phyloP scores from a whole-genome alignment of 2,113 vertebrate species.

The Oncorhynchus nerka region DNA sequence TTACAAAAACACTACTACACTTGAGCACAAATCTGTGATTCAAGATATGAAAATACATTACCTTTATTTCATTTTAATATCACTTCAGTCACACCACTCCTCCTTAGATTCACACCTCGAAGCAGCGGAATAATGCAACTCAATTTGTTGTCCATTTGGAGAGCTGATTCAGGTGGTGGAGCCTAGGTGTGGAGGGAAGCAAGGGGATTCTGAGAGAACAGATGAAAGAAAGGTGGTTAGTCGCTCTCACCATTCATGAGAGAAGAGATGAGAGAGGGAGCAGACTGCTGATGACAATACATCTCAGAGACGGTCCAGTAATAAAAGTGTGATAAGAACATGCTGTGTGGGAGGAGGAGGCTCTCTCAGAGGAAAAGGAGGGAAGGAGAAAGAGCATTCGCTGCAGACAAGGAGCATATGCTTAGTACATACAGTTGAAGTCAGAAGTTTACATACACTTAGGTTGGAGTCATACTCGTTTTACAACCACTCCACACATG shows the following conservation, averaged over 20 bases:
- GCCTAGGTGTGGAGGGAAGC: conserved; percentile 58
- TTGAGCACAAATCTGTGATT: background rate
- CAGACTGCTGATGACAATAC: conserved; percentile 39
- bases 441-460: too few relatives aligned
- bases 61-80: conserved; percentile 50
- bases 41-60: conserved; percentile 41
- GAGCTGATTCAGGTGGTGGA: conserved; percentile 41
- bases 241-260: conserved; percentile 40
- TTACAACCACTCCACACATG: too few relatives aligned
- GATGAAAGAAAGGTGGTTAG: conserved; percentile 58
- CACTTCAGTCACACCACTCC: conserved; percentile 25
- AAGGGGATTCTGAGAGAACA: conserved; percentile 31
- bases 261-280: conserved; percentile 46
- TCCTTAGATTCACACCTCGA: conserved; percentile 43
- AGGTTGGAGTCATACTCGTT: too few relatives aligned
- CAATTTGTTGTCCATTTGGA: conserved; percentile 60
- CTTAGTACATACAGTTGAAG: background rate
- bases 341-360: conserved; percentile 37
- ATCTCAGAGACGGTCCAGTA: conserved; percentile 61
- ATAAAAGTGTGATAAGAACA: conserved; percentile 72
- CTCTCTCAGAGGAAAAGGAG: conserved; percentile 19
- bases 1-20: background rate
- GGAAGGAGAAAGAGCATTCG: background rate
- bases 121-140: conserved; percentile 41
- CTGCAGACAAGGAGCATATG: background rate